These are phyloP conservation scores for Leuciscus waleckii DNA, from an alignment of 2,797 vertebrate species.

Conservation along the genomic window DNA sequence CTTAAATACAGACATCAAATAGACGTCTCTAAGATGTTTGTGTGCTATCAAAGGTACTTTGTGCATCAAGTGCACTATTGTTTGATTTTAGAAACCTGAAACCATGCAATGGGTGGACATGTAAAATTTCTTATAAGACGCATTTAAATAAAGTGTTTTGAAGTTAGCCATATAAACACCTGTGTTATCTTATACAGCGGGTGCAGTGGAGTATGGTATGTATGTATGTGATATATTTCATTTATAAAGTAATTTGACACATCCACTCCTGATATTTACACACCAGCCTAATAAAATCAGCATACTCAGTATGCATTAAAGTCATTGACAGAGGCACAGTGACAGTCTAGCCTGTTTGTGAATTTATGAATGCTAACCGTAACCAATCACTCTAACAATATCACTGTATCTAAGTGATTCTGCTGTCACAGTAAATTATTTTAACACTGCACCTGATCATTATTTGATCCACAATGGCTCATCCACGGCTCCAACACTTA, in stretches of 20 bases:
- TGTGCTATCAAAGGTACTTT: too few species aligned
- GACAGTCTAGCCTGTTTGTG: neutral
- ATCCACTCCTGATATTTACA: constrained; percentile 64
- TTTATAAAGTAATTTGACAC: constrained; percentile 36
- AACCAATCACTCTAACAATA: neutral
- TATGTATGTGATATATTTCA: constrained; percentile 66
- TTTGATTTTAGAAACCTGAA: neutral
- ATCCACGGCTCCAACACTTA: neutral
- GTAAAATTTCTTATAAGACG: neutral
- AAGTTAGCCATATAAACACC: neutral
- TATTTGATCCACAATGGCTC: neutral
- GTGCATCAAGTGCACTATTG: neutral
- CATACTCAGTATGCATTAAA: neutral
- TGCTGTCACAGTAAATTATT: neutral
- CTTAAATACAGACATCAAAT: too few species aligned
- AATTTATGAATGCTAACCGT: neutral
- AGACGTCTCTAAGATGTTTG: too few species aligned
- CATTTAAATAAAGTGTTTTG: neutral
- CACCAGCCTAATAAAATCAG: constrained; percentile 64
- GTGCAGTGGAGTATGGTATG: constrained; percentile 74
- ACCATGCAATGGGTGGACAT: neutral
- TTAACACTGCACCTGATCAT: neutral
- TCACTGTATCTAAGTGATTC: neutral
- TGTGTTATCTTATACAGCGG: constrained; percentile 66
- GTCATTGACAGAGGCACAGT: neutral